phyloP scores from a whole-genome alignment of 2,888 invertebrate species.

The Trachelus stipa region DNA sequence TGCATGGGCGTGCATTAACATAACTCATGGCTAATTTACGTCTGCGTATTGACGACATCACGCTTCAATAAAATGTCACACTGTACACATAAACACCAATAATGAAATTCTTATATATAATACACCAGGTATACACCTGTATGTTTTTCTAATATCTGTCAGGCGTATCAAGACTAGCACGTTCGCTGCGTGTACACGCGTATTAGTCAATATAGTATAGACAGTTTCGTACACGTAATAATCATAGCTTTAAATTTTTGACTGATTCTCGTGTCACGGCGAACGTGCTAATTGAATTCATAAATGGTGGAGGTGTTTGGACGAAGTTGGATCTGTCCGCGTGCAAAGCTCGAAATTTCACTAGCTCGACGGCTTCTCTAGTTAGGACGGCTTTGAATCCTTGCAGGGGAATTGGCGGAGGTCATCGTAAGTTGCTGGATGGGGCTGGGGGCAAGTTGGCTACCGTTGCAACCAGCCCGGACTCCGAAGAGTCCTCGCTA shows the following conservation, averaged over 20 bases:
- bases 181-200: not conserved
- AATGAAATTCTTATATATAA: not conserved
- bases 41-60: not conserved
- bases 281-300: not conserved
- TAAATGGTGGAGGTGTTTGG: not conserved
- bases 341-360: not conserved
- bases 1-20: constrained; percentile 1
- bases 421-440: constrained; percentile 68
- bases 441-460: constrained; percentile 69
- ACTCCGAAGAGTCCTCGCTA: constrained; percentile 67
- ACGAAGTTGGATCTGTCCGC: not conserved
- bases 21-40: constrained; percentile 13
- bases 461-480: constrained; percentile 70
- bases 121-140: not conserved
- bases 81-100: not conserved
- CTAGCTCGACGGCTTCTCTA: not conserved
- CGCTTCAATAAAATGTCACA: not conserved
- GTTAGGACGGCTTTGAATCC: constrained; percentile 56
- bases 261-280: not conserved
- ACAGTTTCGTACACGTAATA: no score
- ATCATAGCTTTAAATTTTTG: not conserved
- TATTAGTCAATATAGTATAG: no score
- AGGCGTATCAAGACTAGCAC: not conserved
- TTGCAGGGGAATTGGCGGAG: constrained; percentile 68
- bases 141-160: not conserved